A percentile compares a stretch with the other conserved stretches of the same genome.
phyloP scores from a whole-genome alignment of 1,140 invertebrate genomes.

The Drosophila albomicans region DNA sequence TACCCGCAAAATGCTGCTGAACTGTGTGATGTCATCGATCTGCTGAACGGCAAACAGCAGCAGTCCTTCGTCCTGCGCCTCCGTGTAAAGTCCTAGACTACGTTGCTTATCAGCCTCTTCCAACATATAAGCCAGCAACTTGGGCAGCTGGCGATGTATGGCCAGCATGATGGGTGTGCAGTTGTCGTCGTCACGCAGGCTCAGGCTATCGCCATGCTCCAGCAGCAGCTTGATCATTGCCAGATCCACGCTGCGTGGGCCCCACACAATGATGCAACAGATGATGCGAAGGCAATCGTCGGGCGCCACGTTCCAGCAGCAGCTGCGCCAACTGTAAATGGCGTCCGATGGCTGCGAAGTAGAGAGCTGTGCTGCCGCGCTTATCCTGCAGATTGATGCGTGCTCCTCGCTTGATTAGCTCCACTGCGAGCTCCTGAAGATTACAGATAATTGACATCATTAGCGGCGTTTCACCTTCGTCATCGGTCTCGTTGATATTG shows the following conservation, averaged over 20 bases:
- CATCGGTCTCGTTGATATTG: conserved; percentile 87
- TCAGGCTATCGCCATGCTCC: conserved; percentile 85
- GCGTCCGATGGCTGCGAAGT: conserved; percentile 86
- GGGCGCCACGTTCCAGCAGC: conserved; percentile 86
- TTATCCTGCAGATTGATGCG: conserved; percentile 87
- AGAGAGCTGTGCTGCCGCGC: conserved; percentile 86
- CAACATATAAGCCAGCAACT: conserved; percentile 85
- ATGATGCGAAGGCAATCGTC: conserved; percentile 86
- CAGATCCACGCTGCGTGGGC: conserved; percentile 71
- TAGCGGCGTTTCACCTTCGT: conserved; percentile 87
- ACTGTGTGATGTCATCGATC: conserved; percentile 71
- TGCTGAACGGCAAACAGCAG: conserved; percentile 84
- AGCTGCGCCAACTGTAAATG: conserved; percentile 83
- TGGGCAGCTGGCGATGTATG: conserved; percentile 86
- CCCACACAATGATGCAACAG: conserved; percentile 87
- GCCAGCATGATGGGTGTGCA: conserved; percentile 88
- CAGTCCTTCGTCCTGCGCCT: conserved; percentile 84
- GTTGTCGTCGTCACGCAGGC: conserved; percentile 86
- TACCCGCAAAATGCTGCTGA: conserved; percentile 85
- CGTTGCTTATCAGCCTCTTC: conserved; percentile 81
- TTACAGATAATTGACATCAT: conserved; percentile 86
- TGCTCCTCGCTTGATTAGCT: conserved; percentile 86
- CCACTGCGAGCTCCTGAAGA: conserved; percentile 85
- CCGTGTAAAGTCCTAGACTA: conserved; percentile 40
- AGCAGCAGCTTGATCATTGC: conserved; percentile 86